Base-by-base conservation (phyloP, 1,140 invertebrate species). In the Trissolcus basalis region DNA sequence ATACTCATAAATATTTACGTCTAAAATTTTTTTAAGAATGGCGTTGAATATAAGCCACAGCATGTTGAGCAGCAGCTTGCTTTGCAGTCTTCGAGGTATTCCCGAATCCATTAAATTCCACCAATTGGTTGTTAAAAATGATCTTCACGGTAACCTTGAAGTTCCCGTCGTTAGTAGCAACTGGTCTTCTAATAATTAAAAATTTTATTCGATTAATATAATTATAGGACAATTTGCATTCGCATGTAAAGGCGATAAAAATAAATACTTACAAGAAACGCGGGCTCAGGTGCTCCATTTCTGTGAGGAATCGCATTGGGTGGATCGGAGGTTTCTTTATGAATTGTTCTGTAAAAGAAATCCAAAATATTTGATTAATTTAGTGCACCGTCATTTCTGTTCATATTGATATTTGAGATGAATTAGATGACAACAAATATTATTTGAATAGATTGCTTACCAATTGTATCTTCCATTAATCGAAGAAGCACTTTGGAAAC, bases 321-420 rank as follows among this genome's bases (percentile, higher is more conserved):
- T 97, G 96, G 82, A 96, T 96, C 4, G 97, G 97, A 10, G 98
- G 93, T 78, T 95, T 88, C 89, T 33, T 93, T 92, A 86, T 97
- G 98, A 6, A 33, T 75, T 35, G 92, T 91, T 92, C 79, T 44
- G 88, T 82, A 77, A 69, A 74, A 60, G n/a, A n/a, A n/a, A n/a
- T n/a, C n/a, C n/a, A n/a, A n/a, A n/a, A n/a, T 11, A 43, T 43
- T 43, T 9, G 11, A n/a, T 4, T n/a, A 43, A 11, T 9, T 10
- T 90, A n/a, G n/a, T n/a, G n/a, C n/a, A n/a, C n/a, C n/a, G n/a
- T n/a, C n/a, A n/a, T n/a, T n/a, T n/a, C n/a, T n/a, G n/a, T n/a
- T n/a, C n/a, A n/a, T n/a, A n/a, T n/a, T n/a, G n/a, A n/a, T n/a
- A n/a, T n/a, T n/a, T n/a, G n/a, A n/a, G n/a, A n/a, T n/a, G n/a